Evolutionary conservation across 2,888 invertebrate genomes (phyloP).

Genomic region (Cataglyphis altisquamis): DNA sequence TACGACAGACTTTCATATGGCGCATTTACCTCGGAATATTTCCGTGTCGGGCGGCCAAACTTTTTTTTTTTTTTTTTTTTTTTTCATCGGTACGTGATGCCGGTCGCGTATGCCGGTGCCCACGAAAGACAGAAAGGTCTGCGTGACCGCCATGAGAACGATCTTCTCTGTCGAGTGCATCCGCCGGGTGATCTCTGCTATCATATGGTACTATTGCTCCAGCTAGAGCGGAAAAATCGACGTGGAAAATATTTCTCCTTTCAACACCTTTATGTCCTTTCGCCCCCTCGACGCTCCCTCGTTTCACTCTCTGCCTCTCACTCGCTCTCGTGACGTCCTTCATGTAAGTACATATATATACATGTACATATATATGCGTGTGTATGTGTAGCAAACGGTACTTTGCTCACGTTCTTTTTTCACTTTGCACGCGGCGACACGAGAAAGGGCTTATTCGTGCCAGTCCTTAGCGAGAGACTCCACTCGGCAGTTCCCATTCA

Average conservation of each 20-base stretch:
- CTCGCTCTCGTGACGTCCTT: not conserved
- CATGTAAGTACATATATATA: constrained; percentile 39
- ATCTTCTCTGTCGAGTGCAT: constrained; percentile 45
- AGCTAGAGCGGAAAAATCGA: constrained; percentile 63
- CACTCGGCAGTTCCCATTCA: constrained; percentile 66
- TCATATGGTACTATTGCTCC: constrained; percentile 50
- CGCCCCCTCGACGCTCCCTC: constrained; percentile 48
- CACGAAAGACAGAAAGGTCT: constrained; percentile 52
- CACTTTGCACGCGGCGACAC: constrained; percentile 68
- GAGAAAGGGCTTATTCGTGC: constrained; percentile 76
- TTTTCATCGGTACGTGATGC: constrained; percentile 45
- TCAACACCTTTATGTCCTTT: constrained; percentile 30
- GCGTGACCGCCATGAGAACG: constrained; percentile 56
- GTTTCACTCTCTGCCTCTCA: not conserved
- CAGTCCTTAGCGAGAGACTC: constrained; percentile 63
- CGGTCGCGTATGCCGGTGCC: constrained; percentile 46
- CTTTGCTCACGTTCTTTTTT: constrained; percentile 68
- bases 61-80: constrained; percentile 31
- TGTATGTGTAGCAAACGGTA: constrained; percentile 45
- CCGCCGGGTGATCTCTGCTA: constrained; percentile 51
- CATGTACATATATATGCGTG: constrained; percentile 5
- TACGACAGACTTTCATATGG: constrained; percentile 36
- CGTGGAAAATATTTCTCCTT: constrained; percentile 72
- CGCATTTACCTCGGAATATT: constrained; percentile 45
- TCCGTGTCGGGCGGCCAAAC: constrained; percentile 35